Conservation (phyloP, 2,113 vertebrate species). For the Calonectris borealis region DNA sequence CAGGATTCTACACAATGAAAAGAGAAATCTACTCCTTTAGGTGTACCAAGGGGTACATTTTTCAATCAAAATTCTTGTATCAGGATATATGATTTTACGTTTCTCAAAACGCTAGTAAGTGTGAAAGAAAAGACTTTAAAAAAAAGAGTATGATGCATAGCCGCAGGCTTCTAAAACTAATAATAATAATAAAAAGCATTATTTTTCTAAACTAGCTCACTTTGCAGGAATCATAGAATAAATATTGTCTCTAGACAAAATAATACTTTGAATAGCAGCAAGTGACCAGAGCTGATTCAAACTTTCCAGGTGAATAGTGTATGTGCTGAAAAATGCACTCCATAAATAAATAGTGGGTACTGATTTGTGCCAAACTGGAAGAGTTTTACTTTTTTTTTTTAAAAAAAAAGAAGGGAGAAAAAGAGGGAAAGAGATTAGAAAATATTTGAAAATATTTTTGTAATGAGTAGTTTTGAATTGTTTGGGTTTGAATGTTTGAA, state of each 20-base stretch:
- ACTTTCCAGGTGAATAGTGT: constrained; percentile 35
- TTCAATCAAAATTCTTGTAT: background rate
- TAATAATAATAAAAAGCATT: background rate
- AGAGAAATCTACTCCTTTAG: background rate
- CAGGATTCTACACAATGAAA: background rate
- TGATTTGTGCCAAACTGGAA: background rate
- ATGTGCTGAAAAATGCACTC: background rate
- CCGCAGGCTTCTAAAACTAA: background rate
- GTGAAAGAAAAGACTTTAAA: background rate
- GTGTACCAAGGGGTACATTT: background rate
- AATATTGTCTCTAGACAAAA: constrained; percentile 20
- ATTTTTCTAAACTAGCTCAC: background rate
- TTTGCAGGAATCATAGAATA: background rate
- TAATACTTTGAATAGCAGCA: background rate
- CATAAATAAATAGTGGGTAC: constrained; percentile 2
- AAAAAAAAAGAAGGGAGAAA: background rate
- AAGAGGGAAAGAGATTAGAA: background rate
- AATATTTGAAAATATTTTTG: background rate
- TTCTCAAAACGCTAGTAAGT: background rate
- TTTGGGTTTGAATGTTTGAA: background rate
- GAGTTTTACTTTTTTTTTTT: background rate
- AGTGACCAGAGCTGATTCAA: background rate
- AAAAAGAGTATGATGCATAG: background rate
- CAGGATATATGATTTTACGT: background rate
- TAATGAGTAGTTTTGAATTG: background rate